Percentiles rank a stretch among this genome's conserved stretches.
Conservation (phyloP, 2,888 invertebrate genomes). For the Machimus rusticus region DNA sequence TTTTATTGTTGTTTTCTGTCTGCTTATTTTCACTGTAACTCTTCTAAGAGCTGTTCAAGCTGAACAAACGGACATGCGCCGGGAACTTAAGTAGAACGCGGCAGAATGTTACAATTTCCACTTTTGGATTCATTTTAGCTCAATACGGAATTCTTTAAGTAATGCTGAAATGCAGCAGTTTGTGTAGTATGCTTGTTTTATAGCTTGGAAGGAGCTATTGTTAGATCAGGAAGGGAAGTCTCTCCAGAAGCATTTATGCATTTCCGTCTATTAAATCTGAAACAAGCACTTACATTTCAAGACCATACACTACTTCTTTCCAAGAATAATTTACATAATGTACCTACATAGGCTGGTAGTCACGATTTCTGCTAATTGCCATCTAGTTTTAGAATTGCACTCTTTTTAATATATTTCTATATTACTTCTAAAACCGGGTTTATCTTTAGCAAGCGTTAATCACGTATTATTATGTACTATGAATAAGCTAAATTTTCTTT, state of each 20-base stretch:
- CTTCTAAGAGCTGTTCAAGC: background rate
- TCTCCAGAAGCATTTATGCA: background rate
- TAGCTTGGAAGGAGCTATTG: background rate
- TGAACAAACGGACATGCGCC: background rate
- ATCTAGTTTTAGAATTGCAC: background rate
- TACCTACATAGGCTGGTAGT: background rate
- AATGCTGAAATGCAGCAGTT: background rate
- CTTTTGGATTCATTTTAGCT: background rate
- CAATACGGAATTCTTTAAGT: background rate
- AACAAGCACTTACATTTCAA: background rate
- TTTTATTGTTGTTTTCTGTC: slow-evolving; percentile 2
- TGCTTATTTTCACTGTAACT: background rate
- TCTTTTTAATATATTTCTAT: no score
- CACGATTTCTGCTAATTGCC: background rate
- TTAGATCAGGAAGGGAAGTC: background rate
- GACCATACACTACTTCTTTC: background rate
- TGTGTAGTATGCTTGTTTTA: background rate
- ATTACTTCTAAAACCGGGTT: no score
- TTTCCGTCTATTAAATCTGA: background rate
- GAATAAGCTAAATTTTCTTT: no score
- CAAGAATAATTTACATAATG: background rate
- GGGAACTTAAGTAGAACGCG: background rate
- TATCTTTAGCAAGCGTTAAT: no score
- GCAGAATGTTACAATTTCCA: background rate
- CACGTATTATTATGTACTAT: no score